Base-by-base conservation (phyloP, 2,797 vertebrate genomes). In the Taeniopygia guttata region DNA sequence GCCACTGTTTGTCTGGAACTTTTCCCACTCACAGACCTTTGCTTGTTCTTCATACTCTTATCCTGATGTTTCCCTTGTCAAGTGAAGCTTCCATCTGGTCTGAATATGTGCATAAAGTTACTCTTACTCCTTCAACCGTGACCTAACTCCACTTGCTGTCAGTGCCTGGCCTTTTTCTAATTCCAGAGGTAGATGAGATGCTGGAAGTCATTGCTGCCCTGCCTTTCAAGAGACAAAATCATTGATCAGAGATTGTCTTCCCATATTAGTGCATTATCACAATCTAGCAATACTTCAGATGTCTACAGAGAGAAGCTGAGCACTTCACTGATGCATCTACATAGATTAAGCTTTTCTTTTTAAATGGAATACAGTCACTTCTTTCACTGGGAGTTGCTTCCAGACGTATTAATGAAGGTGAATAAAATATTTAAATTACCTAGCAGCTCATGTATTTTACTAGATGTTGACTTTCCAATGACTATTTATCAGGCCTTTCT, bases 1-100 rank as follows among this genome's bases (percentile, higher is more conserved):
- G 83, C 73, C 23, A 12, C 79, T 30, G 27, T 82, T 95, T 90
- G 46, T 88, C 95, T 97, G 89, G 84, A 95, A 95, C 51, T 77
- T 81, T 40, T 96, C 81, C 94, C 70, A 84, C 74, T 94, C 3
- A 1, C 48, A 36, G 88, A 94, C 63, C 46, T 83, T 80, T 70
- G 68, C n/a, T 83, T 82, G 67, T 55, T 90, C 69, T 91, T 59
- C 60, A 87, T 88, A 81, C 38, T 87, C 18, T 27, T 84, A 59
- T 85, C 64, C 79, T 82, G 63, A 69, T 84, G 43, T 86, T 91
- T 51, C 73, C 60, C 54, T 87, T 90, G 87, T 90, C 69, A 96
- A 96, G 89, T 91, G 90, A 90, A 96, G 36, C 48, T 94, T 95
- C 56, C 30, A 66, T 87, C 67, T 81, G 60, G 54, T 43, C 84